Conservation (phyloP, 2,888 invertebrate species). For the Tryphoninae sp. region DNA sequence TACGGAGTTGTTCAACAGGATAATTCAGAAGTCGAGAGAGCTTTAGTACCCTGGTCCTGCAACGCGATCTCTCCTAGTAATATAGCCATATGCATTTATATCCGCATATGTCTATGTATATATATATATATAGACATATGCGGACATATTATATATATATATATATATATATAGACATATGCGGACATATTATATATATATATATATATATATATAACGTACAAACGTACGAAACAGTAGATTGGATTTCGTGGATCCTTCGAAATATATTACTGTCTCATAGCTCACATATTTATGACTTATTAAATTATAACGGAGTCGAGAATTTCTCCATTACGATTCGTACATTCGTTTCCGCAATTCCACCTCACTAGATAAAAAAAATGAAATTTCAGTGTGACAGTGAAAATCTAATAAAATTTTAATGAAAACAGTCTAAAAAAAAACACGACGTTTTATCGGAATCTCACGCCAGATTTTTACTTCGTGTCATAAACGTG, state of each 20-base stretch:
- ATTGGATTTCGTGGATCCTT: neutral
- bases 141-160: too few species aligned
- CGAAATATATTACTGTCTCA: neutral
- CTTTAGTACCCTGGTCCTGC: neutral
- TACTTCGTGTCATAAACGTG: too few species aligned
- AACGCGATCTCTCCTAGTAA: neutral
- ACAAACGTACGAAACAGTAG: neutral
- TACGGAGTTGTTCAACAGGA: neutral
- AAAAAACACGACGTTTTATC: neutral
- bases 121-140: too few species aligned
- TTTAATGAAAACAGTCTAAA: neutral
- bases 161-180: too few species aligned
- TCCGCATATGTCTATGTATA: neutral
- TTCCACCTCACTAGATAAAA: too few species aligned
- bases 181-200: neutral
- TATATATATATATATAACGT: neutral
- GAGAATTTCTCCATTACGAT: neutral
- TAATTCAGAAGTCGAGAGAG: neutral
- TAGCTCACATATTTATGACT: slow-evolving; percentile 1
- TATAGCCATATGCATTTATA: neutral
- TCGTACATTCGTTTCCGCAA: neutral
- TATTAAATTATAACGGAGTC: neutral
- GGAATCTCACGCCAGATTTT: neutral
- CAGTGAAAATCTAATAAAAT: neutral
- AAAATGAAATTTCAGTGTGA: too few species aligned